Evolutionary conservation across 2,113 vertebrate species (phyloP).

Genomic region (Odocoileus hemionus): DNA sequence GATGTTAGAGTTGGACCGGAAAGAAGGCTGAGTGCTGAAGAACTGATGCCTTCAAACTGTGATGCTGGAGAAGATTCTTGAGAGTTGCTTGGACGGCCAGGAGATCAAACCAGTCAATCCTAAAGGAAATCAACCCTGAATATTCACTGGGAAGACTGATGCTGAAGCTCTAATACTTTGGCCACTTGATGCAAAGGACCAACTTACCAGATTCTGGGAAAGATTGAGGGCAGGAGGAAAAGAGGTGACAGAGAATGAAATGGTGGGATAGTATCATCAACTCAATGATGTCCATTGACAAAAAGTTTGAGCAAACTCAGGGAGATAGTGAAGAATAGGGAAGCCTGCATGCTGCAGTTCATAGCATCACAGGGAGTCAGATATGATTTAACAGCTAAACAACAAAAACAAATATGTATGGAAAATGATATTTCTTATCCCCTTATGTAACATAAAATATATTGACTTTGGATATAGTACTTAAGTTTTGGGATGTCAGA

Average conservation of each 20-base stretch:
- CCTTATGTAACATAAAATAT: background rate
- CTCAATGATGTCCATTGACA: background rate
- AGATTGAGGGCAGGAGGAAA: background rate
- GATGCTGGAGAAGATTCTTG: background rate
- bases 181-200: background rate
- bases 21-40: background rate
- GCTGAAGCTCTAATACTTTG: background rate
- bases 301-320: accelerated
- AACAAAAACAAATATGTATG: background rate
- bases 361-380: background rate
- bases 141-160: background rate
- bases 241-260: background rate
- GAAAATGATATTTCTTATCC: background rate
- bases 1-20: background rate
- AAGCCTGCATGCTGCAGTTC: background rate
- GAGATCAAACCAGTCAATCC: background rate
- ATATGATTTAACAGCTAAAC: background rate
- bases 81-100: background rate
- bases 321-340: background rate
- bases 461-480: background rate
- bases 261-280: background rate
- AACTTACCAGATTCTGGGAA: background rate
- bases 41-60: background rate
- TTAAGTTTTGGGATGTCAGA: background rate
- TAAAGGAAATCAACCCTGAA: background rate